Evolutionary conservation across 2,888 invertebrate genomes (phyloP), one percentile per base, ranked within the genome.

Genomic region (Stomorhina lunata): DNA sequence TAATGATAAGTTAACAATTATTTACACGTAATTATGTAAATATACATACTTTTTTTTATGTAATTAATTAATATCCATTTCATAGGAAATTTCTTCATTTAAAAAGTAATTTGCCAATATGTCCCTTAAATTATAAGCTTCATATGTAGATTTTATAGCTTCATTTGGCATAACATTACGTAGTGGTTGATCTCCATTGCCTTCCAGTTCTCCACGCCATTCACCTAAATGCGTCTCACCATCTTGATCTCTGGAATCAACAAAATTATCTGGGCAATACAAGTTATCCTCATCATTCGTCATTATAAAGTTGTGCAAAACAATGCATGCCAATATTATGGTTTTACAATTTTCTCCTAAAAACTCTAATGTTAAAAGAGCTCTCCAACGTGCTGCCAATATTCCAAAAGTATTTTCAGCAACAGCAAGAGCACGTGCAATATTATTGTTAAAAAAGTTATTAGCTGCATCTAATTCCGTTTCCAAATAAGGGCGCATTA

Each of bases 391-490:
- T 10, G 84, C 66, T 5, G 43, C 50, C 37, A 84, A 69, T 25
- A 85, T 59, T n/a, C 84, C 84, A 81, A 85, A 84, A 3, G 73
- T 48, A 25, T 84, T 84, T 34, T 84, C 84, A 17, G 66, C 76
- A 9, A 69, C 53, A 6, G 68, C 20, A 2, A 45, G 34, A 12
- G 78, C 81, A 29, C 77, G 53, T 25, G 83, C 73, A 9, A 84
- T 43, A 10, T 75, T 61, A 22, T 76, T 61, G 22, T 84, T 85
- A 9, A 79, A 85, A 40, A 69, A 43, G 2, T 48, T 25, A 45
- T 82, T 75, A 3, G 50, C 57, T 15, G 34, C 12, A n/a, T 66
- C 32, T 17, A 79, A 32, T n/a, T 22, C 1, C 15, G 48, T 10
- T 12, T 48, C 79, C 7, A 73, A 22, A 66, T 78, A 84, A 3